These are phyloP conservation scores for Ceratotherium simum DNA, from an alignment of 2,113 vertebrate species.

Conservation along the genomic window DNA sequence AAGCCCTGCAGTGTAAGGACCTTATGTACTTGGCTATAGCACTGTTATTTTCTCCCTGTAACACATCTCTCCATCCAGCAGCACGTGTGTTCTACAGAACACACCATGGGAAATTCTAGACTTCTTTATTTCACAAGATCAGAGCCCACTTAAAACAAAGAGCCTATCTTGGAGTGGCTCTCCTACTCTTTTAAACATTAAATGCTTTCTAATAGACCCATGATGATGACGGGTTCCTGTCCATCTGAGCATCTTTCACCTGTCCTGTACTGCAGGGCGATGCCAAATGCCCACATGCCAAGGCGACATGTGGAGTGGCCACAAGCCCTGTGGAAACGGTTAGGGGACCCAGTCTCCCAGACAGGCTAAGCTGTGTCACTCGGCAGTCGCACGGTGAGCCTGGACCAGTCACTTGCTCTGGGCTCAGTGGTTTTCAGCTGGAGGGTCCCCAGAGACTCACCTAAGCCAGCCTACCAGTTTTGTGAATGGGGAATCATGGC, in stretches of 20 bases:
- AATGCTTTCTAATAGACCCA: not conserved
- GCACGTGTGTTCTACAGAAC: not conserved
- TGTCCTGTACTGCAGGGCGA: not conserved
- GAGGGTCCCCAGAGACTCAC: not conserved
- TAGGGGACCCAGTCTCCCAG: not conserved
- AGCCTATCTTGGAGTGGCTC: not conserved
- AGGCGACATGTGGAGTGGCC: not conserved
- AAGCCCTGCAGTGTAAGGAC: not conserved
- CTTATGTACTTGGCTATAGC: not conserved
- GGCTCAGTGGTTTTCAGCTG: not conserved
- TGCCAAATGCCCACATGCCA: not conserved
- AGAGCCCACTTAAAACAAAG: constrained; percentile 29
- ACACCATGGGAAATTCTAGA: not conserved
- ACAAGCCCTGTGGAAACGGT: not conserved
- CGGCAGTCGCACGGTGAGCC: not conserved
- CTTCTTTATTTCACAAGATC: constrained; percentile 5
- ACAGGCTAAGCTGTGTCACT: not conserved
- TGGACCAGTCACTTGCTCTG: not conserved
- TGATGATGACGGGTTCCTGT: not conserved
- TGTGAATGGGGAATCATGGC: not conserved
- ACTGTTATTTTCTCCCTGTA: not conserved
- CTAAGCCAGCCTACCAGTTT: not conserved
- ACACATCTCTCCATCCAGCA: not conserved
- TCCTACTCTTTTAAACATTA: not conserved
- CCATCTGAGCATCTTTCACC: not conserved